Base-by-base conservation (phyloP, 2,797 vertebrate species). In the Hozukius guyotensis region DNA sequence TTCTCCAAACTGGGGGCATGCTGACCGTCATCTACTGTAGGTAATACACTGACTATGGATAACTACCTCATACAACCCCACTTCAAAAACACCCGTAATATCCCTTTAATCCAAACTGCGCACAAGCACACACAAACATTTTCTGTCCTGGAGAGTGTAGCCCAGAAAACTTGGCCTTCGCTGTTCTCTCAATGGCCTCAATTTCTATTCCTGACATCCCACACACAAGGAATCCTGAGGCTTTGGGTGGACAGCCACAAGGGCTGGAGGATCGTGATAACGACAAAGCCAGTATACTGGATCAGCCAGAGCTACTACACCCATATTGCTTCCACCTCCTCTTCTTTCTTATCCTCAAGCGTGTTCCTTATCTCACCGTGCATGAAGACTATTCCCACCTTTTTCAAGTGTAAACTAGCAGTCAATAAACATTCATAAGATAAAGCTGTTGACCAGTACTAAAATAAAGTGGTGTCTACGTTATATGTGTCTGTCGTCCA, bases 161-260 rank as follows among this genome's bases (percentile, higher is more conserved):
- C 67, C 59, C 36, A 52, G 49, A 86, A 84, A 83, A 77, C 2
- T 22, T 46, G 63, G 67, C 69, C 29, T 34, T 11, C 2, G 2
- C 27, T 63, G 38, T 66, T 57, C 53, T 64, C 29, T 69, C 65
- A 52, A 42, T 62, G 52, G 53, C 80, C 71, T 85, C 22, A 8
- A 27, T 73, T 83, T 80, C 55, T 80, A 46, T 66, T 78, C 38
- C 67, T 53, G 64, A 66, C 46, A 62, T 69, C 73, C 53, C 31
- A 66, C 53, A 79, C n/a, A 57, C 16, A 72, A 62, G 27, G 56
- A 53, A 76, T 71, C 25, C 61, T 55, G 46, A 71, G n/a, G 8
- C 71, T 75, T 62, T 16, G 49, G 25, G 62, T 56, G 53, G 67
- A 83, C 42, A 36, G 55, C 38, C 72, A 76, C 65, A 52, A 80